Evolutionary conservation across 2,797 vertebrate genomes (phyloP).

Genomic region (Lindbergichthys nudifrons): DNA sequence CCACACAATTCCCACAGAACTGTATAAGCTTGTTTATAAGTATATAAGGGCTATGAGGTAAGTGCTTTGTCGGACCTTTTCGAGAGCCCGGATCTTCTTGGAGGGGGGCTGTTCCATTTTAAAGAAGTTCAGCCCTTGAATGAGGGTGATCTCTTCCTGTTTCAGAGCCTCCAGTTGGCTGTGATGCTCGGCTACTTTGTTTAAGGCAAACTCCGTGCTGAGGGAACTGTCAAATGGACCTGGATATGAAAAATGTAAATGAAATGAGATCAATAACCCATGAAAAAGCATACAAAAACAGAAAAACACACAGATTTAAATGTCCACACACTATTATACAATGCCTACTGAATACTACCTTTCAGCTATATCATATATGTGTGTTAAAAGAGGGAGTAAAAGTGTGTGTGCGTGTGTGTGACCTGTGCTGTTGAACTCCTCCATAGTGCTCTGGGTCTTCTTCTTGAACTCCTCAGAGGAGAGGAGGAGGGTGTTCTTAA

Average conservation of each 20-base stretch:
- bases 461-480: conserved; percentile 88
- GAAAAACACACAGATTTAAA: background rate
- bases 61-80: conserved; percentile 82
- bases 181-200: conserved; percentile 75
- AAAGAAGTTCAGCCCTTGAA: conserved; percentile 86
- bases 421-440: conserved; percentile 86
- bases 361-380: background rate
- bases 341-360: background rate
- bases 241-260: conserved; percentile 51
- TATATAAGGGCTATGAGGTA: background rate
- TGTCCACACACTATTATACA: background rate
- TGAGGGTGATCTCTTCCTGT: conserved; percentile 84
- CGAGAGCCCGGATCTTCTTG: conserved; percentile 83
- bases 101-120: conserved; percentile 85
- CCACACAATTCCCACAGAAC: background rate
- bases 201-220: conserved; percentile 74
- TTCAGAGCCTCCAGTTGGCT: conserved; percentile 82
- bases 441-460: conserved; percentile 80
- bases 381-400: background rate
- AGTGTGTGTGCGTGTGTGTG: background rate
- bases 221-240: conserved; percentile 86
- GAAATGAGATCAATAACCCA: background rate
- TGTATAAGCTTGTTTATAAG: background rate
- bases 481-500: conserved; percentile 84
- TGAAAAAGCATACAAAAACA: background rate